Evolutionary conservation across 2,113 vertebrate genomes (phyloP), one percentile per base, ranked within the genome.

Genomic region (Thalassarche chlororhynchos): DNA sequence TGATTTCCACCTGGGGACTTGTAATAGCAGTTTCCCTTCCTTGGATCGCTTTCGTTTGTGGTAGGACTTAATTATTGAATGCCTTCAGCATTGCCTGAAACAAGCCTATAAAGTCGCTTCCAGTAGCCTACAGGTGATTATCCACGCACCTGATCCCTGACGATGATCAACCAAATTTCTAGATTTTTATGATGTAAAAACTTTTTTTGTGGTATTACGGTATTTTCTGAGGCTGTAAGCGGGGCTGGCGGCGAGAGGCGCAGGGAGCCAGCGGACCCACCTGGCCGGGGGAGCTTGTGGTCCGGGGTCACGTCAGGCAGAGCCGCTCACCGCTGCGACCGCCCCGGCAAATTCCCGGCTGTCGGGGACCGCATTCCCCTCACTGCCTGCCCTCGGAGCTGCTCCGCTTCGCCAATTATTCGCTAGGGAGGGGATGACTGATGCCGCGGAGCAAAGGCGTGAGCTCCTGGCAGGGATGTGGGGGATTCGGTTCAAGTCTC

Each of bases 361-460:
- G 26, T 44, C 5, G 0, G 8, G 29, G n/a, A 15, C 16, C 0
- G 0, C 0, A 2, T 28, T 60, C 42, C 17, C 32, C 47, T n/a
- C 12, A 6, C 25, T 42, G 51, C 36, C 14, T 42, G 19, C 61
- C 16, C 52, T 60, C 1, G 1, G 54, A 62, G 31, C 61, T 21
- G 61, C 52, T 84, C 38, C 0, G 8, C 38, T 93, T 36, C 1
- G 4, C 25, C 32, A 25, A 0, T 20, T 38, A 9, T 21, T 68
- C 12, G 1, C 52, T 61, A 4, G 46, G 68, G 58, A 60, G 80
- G 49, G n/a, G 66, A 34, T 34, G 17, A 42, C 28, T 65, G 78
- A 66, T 84, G 66, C 11, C 15, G 36, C 2, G 2, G 32, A 46
- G 54, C 61, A 31, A 31, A 79, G 58, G 60, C 42, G 58, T 0